Percentiles rank a stretch among this genome's conserved stretches.
Evolutionary conservation across 2,113 vertebrate species (phyloP).

Genomic region (Abramis brama): DNA sequence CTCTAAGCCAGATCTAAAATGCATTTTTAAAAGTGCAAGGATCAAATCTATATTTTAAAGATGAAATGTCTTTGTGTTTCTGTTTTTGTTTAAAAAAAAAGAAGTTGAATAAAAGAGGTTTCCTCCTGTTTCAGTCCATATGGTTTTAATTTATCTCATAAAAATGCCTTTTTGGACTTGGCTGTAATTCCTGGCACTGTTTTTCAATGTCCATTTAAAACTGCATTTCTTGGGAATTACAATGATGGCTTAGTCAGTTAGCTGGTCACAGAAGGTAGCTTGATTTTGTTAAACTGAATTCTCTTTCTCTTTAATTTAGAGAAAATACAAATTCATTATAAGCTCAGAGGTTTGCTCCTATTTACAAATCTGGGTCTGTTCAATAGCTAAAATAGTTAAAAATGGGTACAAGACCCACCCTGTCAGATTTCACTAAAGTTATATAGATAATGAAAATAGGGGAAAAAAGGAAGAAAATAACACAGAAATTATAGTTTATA

Average conservation of each 20-base stretch:
- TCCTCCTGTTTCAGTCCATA: constrained; percentile 10
- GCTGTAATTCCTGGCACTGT: constrained; percentile 35
- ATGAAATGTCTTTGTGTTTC: not conserved
- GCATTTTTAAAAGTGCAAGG: not conserved
- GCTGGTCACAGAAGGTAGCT: constrained; percentile 2
- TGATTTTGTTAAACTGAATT: not conserved
- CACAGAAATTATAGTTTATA: constrained; percentile 55
- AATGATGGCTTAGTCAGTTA: constrained; percentile 14
- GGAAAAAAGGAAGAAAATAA: not conserved
- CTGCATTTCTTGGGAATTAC: constrained; percentile 29
- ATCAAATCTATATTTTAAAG: constrained; percentile 17
- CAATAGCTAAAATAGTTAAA: constrained; percentile 24
- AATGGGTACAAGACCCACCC: constrained; percentile 11
- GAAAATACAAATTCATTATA: not conserved
- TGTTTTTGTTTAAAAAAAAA: not conserved
- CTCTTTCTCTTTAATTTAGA: not conserved
- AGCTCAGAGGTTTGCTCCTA: not conserved
- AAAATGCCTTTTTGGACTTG: constrained; percentile 36
- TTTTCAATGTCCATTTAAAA: constrained; percentile 39
- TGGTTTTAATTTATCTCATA: constrained; percentile 28
- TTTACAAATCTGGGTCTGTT: not conserved
- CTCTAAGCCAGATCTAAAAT: not conserved
- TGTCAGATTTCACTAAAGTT: constrained; percentile 25
- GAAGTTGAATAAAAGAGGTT: not conserved
- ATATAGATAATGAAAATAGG: not conserved